Conservation (phyloP, 2,797 vertebrate species). For the Aplochiton taeniatus region DNA sequence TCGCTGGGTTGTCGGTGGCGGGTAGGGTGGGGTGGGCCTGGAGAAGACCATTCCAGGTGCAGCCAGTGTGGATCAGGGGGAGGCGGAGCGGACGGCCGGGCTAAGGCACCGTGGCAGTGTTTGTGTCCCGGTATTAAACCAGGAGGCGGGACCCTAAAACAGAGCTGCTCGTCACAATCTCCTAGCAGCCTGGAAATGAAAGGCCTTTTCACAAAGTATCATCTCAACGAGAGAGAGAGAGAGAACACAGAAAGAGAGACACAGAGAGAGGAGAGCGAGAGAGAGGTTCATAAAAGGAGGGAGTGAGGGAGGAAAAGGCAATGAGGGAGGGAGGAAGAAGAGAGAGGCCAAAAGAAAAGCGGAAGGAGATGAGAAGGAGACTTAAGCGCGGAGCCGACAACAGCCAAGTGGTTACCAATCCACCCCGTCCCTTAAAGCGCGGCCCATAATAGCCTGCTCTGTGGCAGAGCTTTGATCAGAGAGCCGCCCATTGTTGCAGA, state of each 20-base stretch:
- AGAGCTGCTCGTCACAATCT: constrained; percentile 40
- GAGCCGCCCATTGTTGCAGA: constrained; percentile 40
- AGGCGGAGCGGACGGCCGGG: constrained; percentile 16
- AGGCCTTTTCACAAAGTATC: constrained; percentile 43
- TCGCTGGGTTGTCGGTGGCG: too few relatives aligned
- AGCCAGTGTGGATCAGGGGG: constrained; percentile 36
- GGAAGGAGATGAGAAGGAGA: too few relatives aligned
- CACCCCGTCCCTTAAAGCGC: constrained; percentile 20
- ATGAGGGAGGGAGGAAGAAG: too few relatives aligned
- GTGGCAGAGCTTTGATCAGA: constrained; percentile 43
- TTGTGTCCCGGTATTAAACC: constrained; percentile 41
- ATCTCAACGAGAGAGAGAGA: constrained; percentile 34
- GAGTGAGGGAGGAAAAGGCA: too few relatives aligned
- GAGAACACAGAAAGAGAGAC: constrained; percentile 4
- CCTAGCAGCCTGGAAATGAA: constrained; percentile 33
- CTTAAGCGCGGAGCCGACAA: too few relatives aligned
- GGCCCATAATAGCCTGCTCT: constrained; percentile 19
- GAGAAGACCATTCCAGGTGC: not conserved
- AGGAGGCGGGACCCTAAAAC: constrained; percentile 39
- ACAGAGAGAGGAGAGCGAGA: constrained; percentile 22
- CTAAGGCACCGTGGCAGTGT: constrained; percentile 29
- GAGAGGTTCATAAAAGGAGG: not conserved
- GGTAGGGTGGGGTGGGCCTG: not conserved
- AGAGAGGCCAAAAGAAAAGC: too few relatives aligned
- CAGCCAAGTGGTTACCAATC: constrained; percentile 35